Evolutionary conservation across 2,888 invertebrate genomes (phyloP), one percentile per base, ranked within the genome.

Genomic region (Eudasyphora cyanicolor): DNA sequence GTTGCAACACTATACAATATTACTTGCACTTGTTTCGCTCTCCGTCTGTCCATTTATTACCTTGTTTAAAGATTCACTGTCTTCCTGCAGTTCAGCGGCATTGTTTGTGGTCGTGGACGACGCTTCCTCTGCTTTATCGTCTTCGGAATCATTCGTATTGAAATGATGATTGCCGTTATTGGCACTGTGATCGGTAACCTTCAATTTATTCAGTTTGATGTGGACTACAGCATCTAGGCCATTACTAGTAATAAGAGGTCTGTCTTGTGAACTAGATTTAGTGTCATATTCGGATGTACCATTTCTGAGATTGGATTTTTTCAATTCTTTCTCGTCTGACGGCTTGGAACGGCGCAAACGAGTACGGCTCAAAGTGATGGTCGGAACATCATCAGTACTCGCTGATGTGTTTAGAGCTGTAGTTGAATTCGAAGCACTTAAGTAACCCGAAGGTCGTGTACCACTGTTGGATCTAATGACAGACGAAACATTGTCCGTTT

Each of bases 331-430:
- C 67, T 85, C 85, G 73, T 81, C 85, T 49, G 79, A 62, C 2
- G 64, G 24, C 79, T 75, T 79, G 0, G 85, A 27, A 64, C 76
- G 79, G 19, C 78, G 75, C 27, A 87, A 82, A 14, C 89, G 89
- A 85, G 86, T 89, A 77, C 86, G 88, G 82, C 90, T 89, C 57
- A 91, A 70, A 2, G 90, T 90, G 27, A 90, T 89, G 35, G 89
- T 90, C 6, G 90, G 90, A 73, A 90, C 87, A 86, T 90, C 89
- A 12, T 89, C 89, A 45, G 86, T 87, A 80, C 89, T 90, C 54
- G 86, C 88, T 88, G 81, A 81, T 82, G 85, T 87, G 67, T 82
- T 35, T n/a, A 89, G 60, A 38, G 80, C 82, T 54, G 86, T 62
- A 6, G 82, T 69, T 21, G 86, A 82, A 51, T 82, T 77, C 17